phyloP scores from a whole-genome alignment of 1,140 invertebrate species.

The Papilio dardanus region DNA sequence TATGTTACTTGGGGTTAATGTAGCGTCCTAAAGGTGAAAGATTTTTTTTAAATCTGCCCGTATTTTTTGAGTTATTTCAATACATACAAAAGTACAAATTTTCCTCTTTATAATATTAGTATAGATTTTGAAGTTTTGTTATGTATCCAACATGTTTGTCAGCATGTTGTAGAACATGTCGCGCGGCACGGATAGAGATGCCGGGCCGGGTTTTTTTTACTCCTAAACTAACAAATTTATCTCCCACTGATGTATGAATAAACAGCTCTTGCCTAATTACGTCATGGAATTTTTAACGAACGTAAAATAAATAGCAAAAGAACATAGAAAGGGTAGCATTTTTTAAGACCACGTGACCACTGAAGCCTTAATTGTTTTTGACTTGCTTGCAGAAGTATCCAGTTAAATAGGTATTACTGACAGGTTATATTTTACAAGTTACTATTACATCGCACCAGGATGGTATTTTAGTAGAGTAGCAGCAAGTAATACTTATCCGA shows the following conservation, averaged over 20 bases:
- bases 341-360: neutral
- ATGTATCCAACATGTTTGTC: neutral
- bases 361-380: neutral
- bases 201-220: neutral
- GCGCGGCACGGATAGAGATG: neutral
- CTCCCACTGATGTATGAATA: conserved; percentile 8
- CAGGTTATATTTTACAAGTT: no score
- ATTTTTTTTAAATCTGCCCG: no score
- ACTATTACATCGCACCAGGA: no score
- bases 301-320: neutral
- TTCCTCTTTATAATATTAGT: no score
- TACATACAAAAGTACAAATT: no score
- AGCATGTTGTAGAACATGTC: neutral
- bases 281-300: conserved; percentile 1
- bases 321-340: conserved; percentile 2
- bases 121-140: neutral
- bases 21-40: no score
- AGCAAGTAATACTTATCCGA: no score
- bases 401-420: neutral
- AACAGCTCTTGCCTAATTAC: conserved; percentile 8
- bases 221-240: conserved; percentile 15
- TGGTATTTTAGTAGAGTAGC: no score
- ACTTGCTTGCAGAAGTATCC: neutral
- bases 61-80: no score
- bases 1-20: no score